phyloP scores from a whole-genome alignment of 1,140 invertebrate genomes.

The Ostrea denselamellosa region DNA sequence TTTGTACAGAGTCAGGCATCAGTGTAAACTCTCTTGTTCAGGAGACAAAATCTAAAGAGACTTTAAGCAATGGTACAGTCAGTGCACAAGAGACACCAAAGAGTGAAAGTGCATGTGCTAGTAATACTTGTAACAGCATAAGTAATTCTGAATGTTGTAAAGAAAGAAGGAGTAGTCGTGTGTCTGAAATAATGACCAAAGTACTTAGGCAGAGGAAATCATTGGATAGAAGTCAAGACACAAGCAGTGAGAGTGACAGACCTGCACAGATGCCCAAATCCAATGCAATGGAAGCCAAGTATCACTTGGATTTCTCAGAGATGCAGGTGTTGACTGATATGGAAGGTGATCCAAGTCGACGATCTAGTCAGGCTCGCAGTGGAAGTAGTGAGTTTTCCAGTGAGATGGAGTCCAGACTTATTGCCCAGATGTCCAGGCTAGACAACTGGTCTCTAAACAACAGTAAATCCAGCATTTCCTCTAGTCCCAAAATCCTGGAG shows the following conservation, averaged over 20 bases:
- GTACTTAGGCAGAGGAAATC: background rate
- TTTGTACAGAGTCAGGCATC: background rate
- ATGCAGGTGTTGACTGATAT: slow-evolving; percentile 69
- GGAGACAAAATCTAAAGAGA: background rate
- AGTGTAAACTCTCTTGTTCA: background rate
- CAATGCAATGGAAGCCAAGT: slow-evolving; percentile 66
- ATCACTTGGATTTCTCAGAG: slow-evolving; percentile 72
- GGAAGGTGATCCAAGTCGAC: slow-evolving; percentile 50
- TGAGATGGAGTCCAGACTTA: slow-evolving; percentile 38
- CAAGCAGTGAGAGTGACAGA: slow-evolving; percentile 37
- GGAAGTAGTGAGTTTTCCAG: slow-evolving; percentile 43
- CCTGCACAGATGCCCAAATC: slow-evolving; percentile 46
- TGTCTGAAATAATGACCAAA: slow-evolving; percentile 27
- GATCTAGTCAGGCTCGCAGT: slow-evolving; percentile 46
- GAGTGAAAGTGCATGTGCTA: slow-evolving; percentile 28
- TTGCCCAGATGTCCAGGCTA: slow-evolving; percentile 39
- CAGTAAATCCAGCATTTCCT: slow-evolving; percentile 3
- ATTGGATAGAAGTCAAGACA: slow-evolving; percentile 39
- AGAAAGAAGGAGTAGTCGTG: slow-evolving; percentile 19
- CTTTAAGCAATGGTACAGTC: background rate
- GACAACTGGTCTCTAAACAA: slow-evolving; percentile 48
- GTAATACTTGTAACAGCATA: background rate
- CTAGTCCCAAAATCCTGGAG: slow-evolving; percentile 58
- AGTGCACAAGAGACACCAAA: slow-evolving; percentile 11
- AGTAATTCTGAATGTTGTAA: background rate